phyloP scores from a whole-genome alignment of 2,797 vertebrate species.

The Varecia variegata region DNA sequence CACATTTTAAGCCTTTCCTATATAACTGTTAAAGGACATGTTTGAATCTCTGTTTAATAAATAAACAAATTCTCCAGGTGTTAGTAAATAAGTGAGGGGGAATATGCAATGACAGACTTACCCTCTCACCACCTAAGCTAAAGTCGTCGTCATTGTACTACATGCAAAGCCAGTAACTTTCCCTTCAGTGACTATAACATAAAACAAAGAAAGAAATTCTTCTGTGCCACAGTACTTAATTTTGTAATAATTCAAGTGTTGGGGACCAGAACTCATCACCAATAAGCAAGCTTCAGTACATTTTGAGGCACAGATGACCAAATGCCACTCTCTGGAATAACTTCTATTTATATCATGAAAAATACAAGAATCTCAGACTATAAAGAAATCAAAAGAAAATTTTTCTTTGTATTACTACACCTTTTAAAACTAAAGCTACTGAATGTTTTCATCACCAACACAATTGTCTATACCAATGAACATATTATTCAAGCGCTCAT shows the following conservation, averaged over 20 bases:
- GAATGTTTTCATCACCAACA: neutral
- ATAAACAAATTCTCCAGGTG: neutral
- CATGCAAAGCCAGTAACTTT: neutral
- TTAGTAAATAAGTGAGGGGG: neutral
- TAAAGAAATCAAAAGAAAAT: neutral
- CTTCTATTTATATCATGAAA: neutral
- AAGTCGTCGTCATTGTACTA: neutral
- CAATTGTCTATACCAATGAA: neutral
- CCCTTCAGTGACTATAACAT: neutral
- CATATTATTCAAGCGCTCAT: neutral
- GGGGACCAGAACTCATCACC: conserved; percentile 22
- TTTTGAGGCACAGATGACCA: neutral
- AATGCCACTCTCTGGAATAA: neutral
- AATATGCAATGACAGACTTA: neutral
- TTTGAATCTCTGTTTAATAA: neutral
- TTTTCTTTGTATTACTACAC: neutral
- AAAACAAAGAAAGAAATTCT: conserved; percentile 26
- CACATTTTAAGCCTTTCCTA: neutral
- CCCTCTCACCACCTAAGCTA: neutral
- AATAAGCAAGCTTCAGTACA: conserved; percentile 57
- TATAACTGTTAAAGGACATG: neutral
- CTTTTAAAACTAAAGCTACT: conserved; percentile 10
- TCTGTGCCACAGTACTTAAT: neutral
- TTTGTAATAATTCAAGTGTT: conserved; percentile 53
- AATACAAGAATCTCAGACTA: neutral